These are phyloP conservation scores for Hoplodrina blanda DNA, from an alignment of 2,888 invertebrate species.

Conservation along the genomic window DNA sequence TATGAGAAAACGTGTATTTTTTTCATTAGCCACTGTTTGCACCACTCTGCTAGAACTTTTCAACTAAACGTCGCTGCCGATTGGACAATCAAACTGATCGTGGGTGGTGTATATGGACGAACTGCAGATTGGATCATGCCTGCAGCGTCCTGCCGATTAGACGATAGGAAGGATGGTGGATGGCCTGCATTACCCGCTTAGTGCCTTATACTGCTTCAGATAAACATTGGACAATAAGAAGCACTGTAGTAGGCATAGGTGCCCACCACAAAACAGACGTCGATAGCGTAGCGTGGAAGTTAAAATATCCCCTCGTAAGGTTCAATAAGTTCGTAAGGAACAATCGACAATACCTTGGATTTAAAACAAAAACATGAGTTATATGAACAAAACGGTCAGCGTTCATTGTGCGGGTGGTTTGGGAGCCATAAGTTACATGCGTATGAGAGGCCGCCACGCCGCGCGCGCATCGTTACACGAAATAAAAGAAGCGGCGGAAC, in stretches of 20 bases:
- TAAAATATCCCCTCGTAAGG: constrained; percentile 63
- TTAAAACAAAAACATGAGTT: constrained; percentile 66
- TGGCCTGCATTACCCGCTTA: too few relatives aligned
- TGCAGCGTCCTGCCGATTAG: too few relatives aligned
- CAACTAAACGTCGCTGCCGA: too few relatives aligned
- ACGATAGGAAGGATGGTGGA: too few relatives aligned
- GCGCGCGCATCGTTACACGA: constrained; percentile 56
- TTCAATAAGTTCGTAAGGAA: constrained; percentile 77
- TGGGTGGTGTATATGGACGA: too few relatives aligned
- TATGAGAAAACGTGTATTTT: too few relatives aligned
- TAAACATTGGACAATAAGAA: not conserved
- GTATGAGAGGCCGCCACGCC: constrained; percentile 63
- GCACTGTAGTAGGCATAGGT: constrained; percentile 4
- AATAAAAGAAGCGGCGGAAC: constrained; percentile 72
- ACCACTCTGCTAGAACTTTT: too few relatives aligned
- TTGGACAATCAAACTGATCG: too few relatives aligned
- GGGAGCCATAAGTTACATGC: constrained; percentile 82
- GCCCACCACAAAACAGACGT: constrained; percentile 15
- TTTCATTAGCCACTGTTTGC: too few relatives aligned
- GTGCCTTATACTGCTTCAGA: not conserved
- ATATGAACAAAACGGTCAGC: constrained; percentile 62
- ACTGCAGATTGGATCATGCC: too few relatives aligned
- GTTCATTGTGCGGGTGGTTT: constrained; percentile 66
- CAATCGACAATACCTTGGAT: constrained; percentile 76
- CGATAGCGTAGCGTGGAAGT: constrained; percentile 38